phyloP scores from a whole-genome alignment of 2,888 invertebrate species.

The Arge pagana region DNA sequence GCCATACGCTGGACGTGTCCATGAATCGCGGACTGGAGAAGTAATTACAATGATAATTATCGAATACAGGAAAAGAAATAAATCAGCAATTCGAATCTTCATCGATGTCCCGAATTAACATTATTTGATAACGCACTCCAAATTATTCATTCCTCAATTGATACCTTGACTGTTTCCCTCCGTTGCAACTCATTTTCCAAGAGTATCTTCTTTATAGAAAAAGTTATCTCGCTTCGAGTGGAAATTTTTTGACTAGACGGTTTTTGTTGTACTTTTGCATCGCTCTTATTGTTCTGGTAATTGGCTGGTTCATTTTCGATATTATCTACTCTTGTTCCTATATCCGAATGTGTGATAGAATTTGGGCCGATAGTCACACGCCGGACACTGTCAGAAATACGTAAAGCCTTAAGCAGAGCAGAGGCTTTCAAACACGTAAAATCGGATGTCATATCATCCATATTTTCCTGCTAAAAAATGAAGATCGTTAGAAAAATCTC shows the following conservation, averaged over 20 bases:
- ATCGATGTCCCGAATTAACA: background rate
- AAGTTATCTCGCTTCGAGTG: constrained; percentile 35
- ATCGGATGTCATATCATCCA: constrained; percentile 47
- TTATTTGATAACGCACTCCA: no score
- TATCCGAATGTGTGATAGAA: constrained; percentile 42
- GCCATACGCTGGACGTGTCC: constrained; percentile 51
- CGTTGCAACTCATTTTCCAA: constrained; percentile 50
- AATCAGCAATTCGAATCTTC: background rate
- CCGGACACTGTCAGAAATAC: constrained; percentile 61
- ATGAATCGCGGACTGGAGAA: constrained; percentile 47
- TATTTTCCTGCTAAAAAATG: constrained; percentile 25
- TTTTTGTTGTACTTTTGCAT: constrained; percentile 55
- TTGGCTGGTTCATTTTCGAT: constrained; percentile 40
- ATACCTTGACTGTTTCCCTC: constrained; percentile 47
- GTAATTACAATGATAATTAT: constrained; percentile 4
- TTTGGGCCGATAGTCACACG: constrained; percentile 64
- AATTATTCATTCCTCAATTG: constrained; percentile 3
- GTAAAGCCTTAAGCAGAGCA: constrained; percentile 64
- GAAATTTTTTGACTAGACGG: constrained; percentile 47
- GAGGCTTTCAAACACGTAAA: constrained; percentile 64
- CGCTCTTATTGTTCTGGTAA: constrained; percentile 50
- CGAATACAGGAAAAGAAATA: background rate
- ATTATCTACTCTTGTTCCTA: constrained; percentile 35
- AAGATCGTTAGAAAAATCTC: no score
- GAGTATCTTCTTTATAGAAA: constrained; percentile 50